These are phyloP conservation scores for Ptychochromis oligacanthus DNA, from an alignment of 2,113 vertebrate species.

Conservation along the genomic window DNA sequence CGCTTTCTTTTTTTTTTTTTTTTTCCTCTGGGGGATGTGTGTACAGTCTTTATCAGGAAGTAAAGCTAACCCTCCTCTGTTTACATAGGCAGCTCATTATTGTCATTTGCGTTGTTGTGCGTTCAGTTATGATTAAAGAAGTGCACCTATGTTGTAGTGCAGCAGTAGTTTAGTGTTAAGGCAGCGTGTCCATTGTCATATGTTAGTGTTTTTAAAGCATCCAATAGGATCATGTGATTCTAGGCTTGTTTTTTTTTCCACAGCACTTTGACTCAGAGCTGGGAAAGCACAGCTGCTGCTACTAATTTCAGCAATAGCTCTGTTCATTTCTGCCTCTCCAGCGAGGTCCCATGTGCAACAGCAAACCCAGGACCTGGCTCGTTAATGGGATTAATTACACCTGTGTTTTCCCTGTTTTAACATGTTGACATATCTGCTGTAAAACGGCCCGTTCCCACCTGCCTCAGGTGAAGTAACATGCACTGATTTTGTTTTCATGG, in stretches of 20 bases:
- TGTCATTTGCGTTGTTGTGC: not conserved
- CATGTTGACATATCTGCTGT: not conserved
- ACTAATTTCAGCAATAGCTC: not conserved
- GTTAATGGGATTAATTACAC: not conserved
- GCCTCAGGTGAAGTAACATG: not conserved
- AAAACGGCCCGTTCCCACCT: not conserved
- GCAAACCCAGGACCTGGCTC: not conserved
- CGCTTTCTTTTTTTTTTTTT: not conserved
- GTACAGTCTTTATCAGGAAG: not conserved
- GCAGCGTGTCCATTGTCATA: not conserved
- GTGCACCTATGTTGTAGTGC: not conserved
- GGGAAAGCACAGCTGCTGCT: not conserved
- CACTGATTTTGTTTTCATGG: not conserved
- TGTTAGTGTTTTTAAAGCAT: not conserved
- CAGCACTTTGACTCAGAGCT: not conserved
- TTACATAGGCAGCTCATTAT: not conserved
- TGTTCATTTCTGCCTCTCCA: not conserved
- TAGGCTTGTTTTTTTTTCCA: no score
- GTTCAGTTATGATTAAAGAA: not conserved
- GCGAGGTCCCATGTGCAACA: not conserved
- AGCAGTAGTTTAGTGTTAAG: not conserved
- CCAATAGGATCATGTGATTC: not conserved
- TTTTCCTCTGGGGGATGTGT: not conserved
- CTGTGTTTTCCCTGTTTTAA: not conserved
- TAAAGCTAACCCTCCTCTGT: not conserved